Conservation (phyloP, 2,797 vertebrate genomes). For the Pseudocheirus occidentalis region DNA sequence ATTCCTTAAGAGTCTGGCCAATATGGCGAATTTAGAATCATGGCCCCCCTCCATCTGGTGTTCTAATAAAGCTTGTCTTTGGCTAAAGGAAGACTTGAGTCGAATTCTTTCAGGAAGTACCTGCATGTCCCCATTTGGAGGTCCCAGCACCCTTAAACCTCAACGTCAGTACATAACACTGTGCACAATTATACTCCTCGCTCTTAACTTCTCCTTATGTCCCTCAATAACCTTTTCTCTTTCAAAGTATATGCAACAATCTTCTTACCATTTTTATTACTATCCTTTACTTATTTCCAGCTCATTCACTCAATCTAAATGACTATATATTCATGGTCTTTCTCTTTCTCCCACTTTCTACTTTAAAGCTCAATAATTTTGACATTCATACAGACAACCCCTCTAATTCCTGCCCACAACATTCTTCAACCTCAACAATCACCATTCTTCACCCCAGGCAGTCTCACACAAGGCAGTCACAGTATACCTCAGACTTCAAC, state of each 20-base stretch:
- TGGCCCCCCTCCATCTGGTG: too few species aligned
- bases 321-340: neutral
- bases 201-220: neutral
- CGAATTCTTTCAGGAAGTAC: too few species aligned
- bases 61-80: too few species aligned
- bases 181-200: neutral
- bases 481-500: neutral
- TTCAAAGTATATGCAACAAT: neutral
- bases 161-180: neutral
- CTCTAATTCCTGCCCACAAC: neutral
- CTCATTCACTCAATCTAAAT: neutral
- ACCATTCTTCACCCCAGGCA: neutral
- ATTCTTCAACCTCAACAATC: neutral
- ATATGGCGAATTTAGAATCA: too few species aligned
- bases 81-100: too few species aligned
- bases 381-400: neutral
- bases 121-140: too few species aligned
- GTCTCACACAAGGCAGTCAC: neutral
- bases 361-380: neutral
- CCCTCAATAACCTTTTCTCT: neutral
- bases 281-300: neutral
- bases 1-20: too few species aligned
- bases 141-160: too few species aligned
- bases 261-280: neutral
- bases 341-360: neutral